Percentiles rank a stretch among this genome's conserved stretches.
Evolutionary conservation across 2,113 vertebrate species (phyloP).

Genomic region (Halichoerus grypus): DNA sequence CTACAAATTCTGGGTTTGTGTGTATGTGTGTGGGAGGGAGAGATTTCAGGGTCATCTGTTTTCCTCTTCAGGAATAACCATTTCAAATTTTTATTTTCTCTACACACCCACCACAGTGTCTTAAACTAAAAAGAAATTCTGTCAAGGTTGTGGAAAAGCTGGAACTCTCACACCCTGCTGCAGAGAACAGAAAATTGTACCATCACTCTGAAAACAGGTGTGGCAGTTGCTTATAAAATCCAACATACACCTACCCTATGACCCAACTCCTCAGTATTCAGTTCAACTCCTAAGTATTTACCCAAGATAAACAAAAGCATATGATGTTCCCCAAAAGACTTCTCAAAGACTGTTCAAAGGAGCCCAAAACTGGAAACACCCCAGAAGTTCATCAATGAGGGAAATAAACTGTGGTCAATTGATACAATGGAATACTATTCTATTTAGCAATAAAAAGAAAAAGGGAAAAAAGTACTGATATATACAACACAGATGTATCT

Average conservation of each 20-base stretch:
- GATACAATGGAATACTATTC: background rate
- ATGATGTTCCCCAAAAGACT: background rate
- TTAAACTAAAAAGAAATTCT: background rate
- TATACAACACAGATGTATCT: background rate
- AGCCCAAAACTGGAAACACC: background rate
- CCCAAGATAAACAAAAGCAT: background rate
- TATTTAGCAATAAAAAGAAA: background rate
- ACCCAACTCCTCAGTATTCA: background rate
- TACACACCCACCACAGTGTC: background rate
- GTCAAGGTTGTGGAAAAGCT: background rate
- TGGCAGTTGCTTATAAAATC: background rate
- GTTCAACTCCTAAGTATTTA: background rate
- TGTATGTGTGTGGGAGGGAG: background rate
- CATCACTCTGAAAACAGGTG: background rate
- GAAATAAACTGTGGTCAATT: background rate
- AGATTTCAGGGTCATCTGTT: background rate
- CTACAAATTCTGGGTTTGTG: background rate
- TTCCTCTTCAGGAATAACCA: background rate
- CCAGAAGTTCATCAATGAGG: background rate
- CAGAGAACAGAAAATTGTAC: background rate
- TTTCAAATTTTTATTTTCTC: background rate
- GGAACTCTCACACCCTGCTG: background rate
- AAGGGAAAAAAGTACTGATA: background rate
- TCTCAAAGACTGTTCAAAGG: background rate
- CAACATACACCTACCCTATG: background rate